Base-by-base conservation (phyloP, 2,888 invertebrate species). In the Panopea generosa region DNA sequence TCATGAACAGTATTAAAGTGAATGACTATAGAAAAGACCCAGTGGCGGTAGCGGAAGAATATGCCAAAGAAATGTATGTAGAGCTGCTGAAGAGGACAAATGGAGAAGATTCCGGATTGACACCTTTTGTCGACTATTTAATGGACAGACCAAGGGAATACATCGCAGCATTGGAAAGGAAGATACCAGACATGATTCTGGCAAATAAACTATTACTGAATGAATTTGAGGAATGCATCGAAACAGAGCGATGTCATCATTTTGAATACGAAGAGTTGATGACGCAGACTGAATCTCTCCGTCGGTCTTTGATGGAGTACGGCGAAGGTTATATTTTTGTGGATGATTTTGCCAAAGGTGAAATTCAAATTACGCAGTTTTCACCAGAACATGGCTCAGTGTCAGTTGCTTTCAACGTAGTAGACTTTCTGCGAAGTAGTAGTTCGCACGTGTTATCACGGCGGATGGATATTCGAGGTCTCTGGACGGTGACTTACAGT, bases 201-300 rank as follows among this genome's bases (percentile, higher is more conserved):
- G 68, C 84, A 0, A 87, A 87, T 56, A 81, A 84, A 33, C 57
- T 78, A n/a, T 26, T 85, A 11, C 77, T 89, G 53, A 78, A 83
- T 3, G 70, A 82, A 16, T 78, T 87, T 49, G 50, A 67, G n/a
- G 62, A 62, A n/a, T 77, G 71, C 22, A 63, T 83, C 7, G 59
- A 57, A n/a, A 61, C 63, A 18, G 81, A 83, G 45, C 65, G 71
- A 27, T 55, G 71, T 38, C 69, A 83, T 27, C 82, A 80, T 33
- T 43, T 52, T 1, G 63, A 79, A 16, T 83, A 88, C 40, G 76
- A 73, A 49, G 62, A 73, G 0, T 75, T 84, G 62, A 86, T 87
- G 84, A 70, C 76, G 29, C 60, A 76, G 1, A 59, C 84, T 7
- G 87, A 89, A 50, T 69, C 65, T 1, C 56, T 84, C 1, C 75